These are phyloP conservation scores for Acrocephalus kingi DNA, from an alignment of 2,113 vertebrate genomes.

Conservation along the genomic window DNA sequence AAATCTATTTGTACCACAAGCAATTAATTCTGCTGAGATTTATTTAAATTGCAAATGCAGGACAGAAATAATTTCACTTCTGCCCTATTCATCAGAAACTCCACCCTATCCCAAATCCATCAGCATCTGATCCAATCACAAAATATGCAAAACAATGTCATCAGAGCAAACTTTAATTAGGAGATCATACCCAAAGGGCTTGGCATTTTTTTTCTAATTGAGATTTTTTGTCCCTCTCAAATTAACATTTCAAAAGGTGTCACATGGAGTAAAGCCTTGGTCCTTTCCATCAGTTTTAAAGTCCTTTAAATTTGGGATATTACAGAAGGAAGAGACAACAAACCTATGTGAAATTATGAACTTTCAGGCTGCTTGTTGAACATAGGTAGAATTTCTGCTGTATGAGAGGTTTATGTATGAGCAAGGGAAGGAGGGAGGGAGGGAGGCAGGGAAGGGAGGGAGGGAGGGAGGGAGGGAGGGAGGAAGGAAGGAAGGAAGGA, in stretches of 20 bases:
- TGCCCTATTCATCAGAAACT: constrained; percentile 26
- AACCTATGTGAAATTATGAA: neutral
- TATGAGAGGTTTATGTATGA: neutral
- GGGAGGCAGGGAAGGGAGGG: neutral
- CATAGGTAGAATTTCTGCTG: neutral
- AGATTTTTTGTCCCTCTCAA: neutral
- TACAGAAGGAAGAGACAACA: neutral
- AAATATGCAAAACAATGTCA: constrained; percentile 15
- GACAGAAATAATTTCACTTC: constrained; percentile 21
- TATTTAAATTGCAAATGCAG: constrained; percentile 38
- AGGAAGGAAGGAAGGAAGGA: neutral
- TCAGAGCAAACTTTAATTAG: constrained; percentile 36
- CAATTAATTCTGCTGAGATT: constrained; percentile 17
- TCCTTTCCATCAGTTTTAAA: neutral
- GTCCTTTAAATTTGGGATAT: neutral
- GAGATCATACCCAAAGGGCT: constrained; percentile 1
- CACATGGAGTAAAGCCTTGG: neutral
- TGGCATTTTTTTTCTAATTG: neutral
- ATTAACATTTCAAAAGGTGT: constrained; percentile 5
- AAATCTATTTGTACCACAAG: neutral
- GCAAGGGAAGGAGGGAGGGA: neutral
- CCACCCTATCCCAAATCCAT: neutral
- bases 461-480: neutral
- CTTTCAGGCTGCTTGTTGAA: neutral
- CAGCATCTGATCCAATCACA: neutral